Conservation (phyloP, 1,140 invertebrate genomes). For the Oreohelix idahoensis region DNA sequence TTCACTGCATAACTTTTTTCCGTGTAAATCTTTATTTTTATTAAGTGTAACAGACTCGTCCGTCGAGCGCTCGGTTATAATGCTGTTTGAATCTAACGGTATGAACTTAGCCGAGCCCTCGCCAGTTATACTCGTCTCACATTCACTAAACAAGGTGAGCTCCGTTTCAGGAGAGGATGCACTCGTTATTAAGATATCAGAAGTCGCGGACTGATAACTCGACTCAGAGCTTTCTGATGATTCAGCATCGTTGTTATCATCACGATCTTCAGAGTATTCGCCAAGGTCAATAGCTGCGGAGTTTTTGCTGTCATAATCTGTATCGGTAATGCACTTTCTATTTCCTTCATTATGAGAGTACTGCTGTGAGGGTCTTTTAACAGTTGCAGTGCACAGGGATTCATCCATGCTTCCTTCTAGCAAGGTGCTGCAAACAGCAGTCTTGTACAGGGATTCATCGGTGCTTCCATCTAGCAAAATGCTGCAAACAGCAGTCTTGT, state of each 20-base stretch:
- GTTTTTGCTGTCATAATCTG: neutral
- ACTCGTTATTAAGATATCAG: constrained; percentile 19
- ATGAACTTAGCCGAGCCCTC: constrained; percentile 23
- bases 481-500: too few relatives aligned
- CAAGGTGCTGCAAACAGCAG: neutral
- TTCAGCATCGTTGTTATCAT: neutral
- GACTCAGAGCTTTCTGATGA: constrained; percentile 14
- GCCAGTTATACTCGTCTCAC: neutral
- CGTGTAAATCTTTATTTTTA: neutral
- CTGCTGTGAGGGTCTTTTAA: too few relatives aligned
- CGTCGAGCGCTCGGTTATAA: too few relatives aligned
- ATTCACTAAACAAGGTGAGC: neutral
- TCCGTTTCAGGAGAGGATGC: neutral
- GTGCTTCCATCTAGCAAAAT: too few relatives aligned
- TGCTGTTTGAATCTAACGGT: neutral
- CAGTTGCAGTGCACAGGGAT: neutral
- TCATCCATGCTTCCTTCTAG: neutral
- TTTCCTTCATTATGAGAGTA: too few relatives aligned
- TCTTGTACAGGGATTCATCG: neutral
- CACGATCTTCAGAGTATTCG: neutral
- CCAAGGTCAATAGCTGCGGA: neutral
- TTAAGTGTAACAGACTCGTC: neutral
- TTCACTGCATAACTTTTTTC: neutral
- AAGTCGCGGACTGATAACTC: constrained; percentile 33
- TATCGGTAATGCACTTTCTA: too few relatives aligned